Evolutionary conservation across 1,140 invertebrate species (phyloP), one percentile per base, ranked within the genome.

Genomic region (Melipona quadrifasciata): DNA sequence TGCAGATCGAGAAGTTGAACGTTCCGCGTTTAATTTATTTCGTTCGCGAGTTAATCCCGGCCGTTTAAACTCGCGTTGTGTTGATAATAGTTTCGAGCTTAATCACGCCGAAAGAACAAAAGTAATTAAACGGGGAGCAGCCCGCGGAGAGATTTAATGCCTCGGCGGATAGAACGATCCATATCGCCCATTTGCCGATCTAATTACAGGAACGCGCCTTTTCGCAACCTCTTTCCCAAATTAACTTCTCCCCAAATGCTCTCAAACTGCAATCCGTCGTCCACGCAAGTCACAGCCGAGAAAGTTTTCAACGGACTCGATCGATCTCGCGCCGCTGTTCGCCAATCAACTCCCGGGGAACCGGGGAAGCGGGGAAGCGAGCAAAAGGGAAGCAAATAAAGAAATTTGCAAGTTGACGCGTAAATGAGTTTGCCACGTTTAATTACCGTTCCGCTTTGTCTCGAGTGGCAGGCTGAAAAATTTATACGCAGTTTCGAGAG

Each of bases 281-380:
- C 12, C 19, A 72, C 39, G 3, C 6, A 39, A 31, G n/a, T 11
- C 27, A n/a, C 17, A 2, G 14, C 12, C 39, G 39, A 6, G n/a
- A 21, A 67, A 74, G 6, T 82, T 76, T 76, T 17, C 19, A 67
- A 67, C 24, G 34, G 47, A 21, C 12, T 47, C 51, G 80, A 82
- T 82, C 81, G 81, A 82, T 82, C 80, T 67, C 58, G 80, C 47
- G 12, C 8, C 8, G 39, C 39, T 47, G 8, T 27, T 21, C 65
- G 73, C 12, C 64, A 24, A 34, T 4, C 11, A 72, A 53, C 27
- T 74, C 10, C 6, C 31, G n/a, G n/a, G n/a, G n/a, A 31, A 31
- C 31, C 31, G 31, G 31, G 31, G n/a, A n/a, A 31, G 10, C 39
- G 39, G 39, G 39, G 39, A 21, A 65, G 24, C 27, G 34, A 64